These are phyloP conservation scores for Toxonevra muliebris DNA, from an alignment of 2,888 invertebrate species.

Conservation along the genomic window DNA sequence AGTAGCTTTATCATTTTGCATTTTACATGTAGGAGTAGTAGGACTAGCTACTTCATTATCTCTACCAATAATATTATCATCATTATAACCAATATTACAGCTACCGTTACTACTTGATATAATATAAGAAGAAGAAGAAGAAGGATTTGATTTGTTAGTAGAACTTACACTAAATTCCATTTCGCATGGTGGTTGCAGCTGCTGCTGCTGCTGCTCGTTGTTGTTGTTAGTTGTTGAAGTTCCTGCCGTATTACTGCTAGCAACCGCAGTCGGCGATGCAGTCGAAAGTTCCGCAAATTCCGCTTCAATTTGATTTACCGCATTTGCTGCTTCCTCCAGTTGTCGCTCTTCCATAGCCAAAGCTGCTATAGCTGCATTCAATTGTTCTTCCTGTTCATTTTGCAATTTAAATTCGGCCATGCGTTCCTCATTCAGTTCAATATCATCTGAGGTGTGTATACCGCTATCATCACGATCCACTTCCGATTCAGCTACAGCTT, in stretches of 20 bases:
- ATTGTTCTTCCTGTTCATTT: conserved; percentile 52
- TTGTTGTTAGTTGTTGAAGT: conserved; percentile 14
- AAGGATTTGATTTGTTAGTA: conserved; percentile 52
- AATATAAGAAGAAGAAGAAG: conserved; percentile 32
- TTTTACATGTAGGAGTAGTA: conserved; percentile 33
- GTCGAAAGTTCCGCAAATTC: conserved; percentile 55
- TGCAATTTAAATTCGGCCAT: conserved; percentile 30
- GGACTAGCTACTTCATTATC: conserved; percentile 46
- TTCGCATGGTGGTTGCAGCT: conserved; percentile 48
- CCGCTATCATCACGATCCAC: conserved; percentile 72
- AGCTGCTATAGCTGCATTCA: conserved; percentile 58
- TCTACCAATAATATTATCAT: conserved; percentile 36
- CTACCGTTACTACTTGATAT: conserved; percentile 27
- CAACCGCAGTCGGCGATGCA: conserved; percentile 45
- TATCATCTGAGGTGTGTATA: conserved; percentile 76
- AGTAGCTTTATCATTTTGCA: conserved; percentile 19
- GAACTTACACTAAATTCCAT: conserved; percentile 64
- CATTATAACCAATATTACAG: conserved; percentile 27
- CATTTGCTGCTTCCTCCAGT: conserved; percentile 56
- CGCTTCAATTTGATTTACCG: conserved; percentile 58
- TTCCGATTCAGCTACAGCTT: conserved; percentile 62
- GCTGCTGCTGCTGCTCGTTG: conserved; percentile 41
- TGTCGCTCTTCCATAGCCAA: conserved; percentile 55
- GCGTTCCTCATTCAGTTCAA: conserved; percentile 45
- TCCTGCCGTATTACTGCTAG: conserved; percentile 29